Evolutionary conservation across 1,140 invertebrate species (phyloP), one percentile per base, ranked within the genome.

Genomic region (Mercenaria mercenaria): DNA sequence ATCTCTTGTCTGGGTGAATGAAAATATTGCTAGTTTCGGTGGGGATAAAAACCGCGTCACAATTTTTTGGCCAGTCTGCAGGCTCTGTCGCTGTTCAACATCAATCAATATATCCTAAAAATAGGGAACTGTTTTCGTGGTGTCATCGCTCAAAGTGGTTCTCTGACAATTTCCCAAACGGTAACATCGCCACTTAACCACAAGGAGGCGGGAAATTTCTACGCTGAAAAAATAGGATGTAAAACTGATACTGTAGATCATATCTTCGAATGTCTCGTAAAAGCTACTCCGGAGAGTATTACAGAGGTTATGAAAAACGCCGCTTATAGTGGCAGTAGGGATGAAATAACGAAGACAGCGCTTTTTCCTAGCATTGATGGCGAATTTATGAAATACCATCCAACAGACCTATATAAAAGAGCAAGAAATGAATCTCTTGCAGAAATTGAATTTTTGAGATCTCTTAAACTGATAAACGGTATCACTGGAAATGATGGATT

Each of bases 21-120:
- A 98, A 93, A 99, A 99, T 96, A 99, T 96, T 87, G 97, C 97
- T 79, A 96, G 97, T 18, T 99, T 99, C 96, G 99, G 99, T 56
- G 99, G 99, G 4, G 98, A 99, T 96, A 98, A 98, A n/a, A 97
- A 98, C 91, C 98, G 98, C 93, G 97, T 99, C 32, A 99, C 99
- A 0, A 96, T 99, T 18, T n/a, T 99, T 99, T 94, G 99, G 99
- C 23, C 98, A 99, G 96, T 98, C 98, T 86, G 98, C 99, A 18
- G 99, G 99, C 15, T 98, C 98, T 13, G 98, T 98, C 11, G 98
- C 98, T 43, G 98, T 99, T 1, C 98, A 97, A n/a, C 96, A 99
- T 93, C 98, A 99, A 47, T 6, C 59, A 15, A 8, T 91, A 1
- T 74, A n/a, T 61, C 74, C 15, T 18, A 29, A 26, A 32, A 90